Evolutionary conservation across 2,797 vertebrate genomes (phyloP), one percentile per base, ranked within the genome.

Genomic region (Enteromius viviparus): DNA sequence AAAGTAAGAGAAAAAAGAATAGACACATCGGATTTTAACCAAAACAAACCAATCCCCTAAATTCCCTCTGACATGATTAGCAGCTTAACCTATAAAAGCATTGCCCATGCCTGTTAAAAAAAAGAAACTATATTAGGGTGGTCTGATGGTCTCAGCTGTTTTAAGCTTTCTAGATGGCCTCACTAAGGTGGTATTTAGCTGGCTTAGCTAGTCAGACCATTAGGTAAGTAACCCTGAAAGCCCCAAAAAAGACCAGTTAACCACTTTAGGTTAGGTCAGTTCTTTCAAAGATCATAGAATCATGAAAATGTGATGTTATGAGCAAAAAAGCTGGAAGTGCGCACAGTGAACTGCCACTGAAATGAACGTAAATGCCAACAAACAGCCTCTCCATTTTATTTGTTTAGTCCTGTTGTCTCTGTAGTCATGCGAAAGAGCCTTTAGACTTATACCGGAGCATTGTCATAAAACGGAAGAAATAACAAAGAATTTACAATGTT

Each of bases 381-480:
- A 26, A 45, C 8, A 45, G 42, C 32, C 9, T 15, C 14, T 32
- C 26, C 11, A 11, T 55, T 19, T 7, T 8, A 55, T 60, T 26
- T 32, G 6, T 64, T 64, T 64, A 32, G 26, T 64, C 45, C 15
- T 19, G 47, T 55, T 80, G 10, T 14, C 66, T 58, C 37, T 40
- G 5, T 60, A 80, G 68, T 49, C 26, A 17, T 70, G 26, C 11
- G 4, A 64, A 72, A 49, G 11, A 6, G 37, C 34, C 29, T 78
- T 23, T 51, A 93, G 89, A 89, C 90, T 90, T 89, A 92, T 93
- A 94, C 93, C 89, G 87, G 85, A 76, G 71, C 37, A 85, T 91
- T 89, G 89, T 89, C 89, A 91, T 90, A 89, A 89, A 92, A 92
- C 91, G 91, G 92, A 93, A 94, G 86, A 87, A 90, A 89, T 88